Percentiles rank a stretch among this genome's conserved stretches.
phyloP scores from a whole-genome alignment of 2,888 invertebrate genomes.

The Cetonia aurata region DNA sequence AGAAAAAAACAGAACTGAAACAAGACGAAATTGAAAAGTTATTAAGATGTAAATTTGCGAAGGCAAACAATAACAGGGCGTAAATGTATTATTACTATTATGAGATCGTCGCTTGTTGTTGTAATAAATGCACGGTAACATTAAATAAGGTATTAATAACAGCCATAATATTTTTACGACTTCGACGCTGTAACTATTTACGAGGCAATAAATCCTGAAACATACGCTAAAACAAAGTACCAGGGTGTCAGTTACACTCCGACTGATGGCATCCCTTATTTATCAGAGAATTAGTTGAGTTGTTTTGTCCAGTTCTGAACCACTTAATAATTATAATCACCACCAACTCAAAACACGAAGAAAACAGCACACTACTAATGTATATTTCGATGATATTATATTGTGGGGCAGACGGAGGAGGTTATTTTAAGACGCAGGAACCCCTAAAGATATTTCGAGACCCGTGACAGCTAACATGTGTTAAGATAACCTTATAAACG shows the following conservation, averaged over 20 bases:
- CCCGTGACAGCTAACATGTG: conserved; percentile 61
- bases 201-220: conserved; percentile 32
- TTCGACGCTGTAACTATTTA: conserved; percentile 22
- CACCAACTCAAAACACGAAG: conserved; percentile 11
- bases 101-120: conserved; percentile 9
- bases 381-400: background rate
- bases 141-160: conserved; percentile 42
- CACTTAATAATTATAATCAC: conserved; percentile 42
- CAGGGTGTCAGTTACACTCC: conserved; percentile 2
- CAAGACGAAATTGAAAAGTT: conserved; percentile 9
- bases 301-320: conserved; percentile 25
- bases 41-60: conserved; percentile 32
- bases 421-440: conserved; percentile 49
- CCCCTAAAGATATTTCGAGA: conserved; percentile 51
- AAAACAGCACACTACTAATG: background rate
- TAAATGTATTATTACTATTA: conserved; percentile 11
- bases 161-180: conserved; percentile 40
- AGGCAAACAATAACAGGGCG: conserved; percentile 13
- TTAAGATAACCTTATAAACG: conserved; percentile 57
- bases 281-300: conserved; percentile 7
- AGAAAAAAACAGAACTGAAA: conserved; percentile 8
- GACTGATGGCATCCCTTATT: background rate
- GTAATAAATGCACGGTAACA: conserved; percentile 37
- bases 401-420: conserved; percentile 36
- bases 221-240: conserved; percentile 35